A percentile compares a stretch with the other conserved stretches of the same genome.
These are phyloP conservation scores for Helarctos malayanus DNA, from an alignment of 2,797 vertebrate genomes.

Conservation along the genomic window DNA sequence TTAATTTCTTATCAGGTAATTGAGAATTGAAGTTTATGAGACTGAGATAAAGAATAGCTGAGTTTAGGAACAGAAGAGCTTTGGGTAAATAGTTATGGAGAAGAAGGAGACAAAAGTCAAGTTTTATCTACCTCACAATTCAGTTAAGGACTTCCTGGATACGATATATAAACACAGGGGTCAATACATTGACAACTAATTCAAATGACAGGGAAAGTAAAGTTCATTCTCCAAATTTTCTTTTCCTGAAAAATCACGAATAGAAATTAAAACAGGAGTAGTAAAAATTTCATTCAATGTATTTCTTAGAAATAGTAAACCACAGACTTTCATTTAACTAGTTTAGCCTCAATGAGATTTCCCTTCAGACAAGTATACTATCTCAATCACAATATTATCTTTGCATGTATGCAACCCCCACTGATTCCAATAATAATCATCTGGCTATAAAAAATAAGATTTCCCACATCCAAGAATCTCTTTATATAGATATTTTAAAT, in stretches of 20 bases:
- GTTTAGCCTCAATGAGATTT: background rate
- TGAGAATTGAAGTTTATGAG: background rate
- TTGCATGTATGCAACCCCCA: background rate
- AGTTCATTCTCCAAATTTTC: background rate
- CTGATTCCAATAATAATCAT: background rate
- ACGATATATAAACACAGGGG: background rate
- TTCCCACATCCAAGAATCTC: background rate
- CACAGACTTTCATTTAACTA: background rate
- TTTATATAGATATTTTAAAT: slow-evolving; percentile 37
- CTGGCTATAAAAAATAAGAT: slow-evolving; percentile 8
- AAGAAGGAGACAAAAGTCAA: background rate
- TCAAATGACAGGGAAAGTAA: background rate
- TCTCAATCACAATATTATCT: background rate
- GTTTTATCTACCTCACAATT: background rate
- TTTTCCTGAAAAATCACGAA: slow-evolving; percentile 16
- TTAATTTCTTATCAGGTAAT: background rate
- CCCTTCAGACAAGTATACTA: background rate
- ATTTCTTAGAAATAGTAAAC: slow-evolving; percentile 33
- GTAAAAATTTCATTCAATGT: slow-evolving; percentile 10
- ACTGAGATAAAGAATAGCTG: background rate
- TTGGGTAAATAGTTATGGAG: background rate
- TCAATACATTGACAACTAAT: background rate
- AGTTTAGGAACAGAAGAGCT: background rate
- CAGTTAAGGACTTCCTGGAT: background rate
- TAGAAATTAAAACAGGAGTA: background rate